phyloP scores from a whole-genome alignment of 2,888 invertebrate genomes.

The Pemphredon lugubris region DNA sequence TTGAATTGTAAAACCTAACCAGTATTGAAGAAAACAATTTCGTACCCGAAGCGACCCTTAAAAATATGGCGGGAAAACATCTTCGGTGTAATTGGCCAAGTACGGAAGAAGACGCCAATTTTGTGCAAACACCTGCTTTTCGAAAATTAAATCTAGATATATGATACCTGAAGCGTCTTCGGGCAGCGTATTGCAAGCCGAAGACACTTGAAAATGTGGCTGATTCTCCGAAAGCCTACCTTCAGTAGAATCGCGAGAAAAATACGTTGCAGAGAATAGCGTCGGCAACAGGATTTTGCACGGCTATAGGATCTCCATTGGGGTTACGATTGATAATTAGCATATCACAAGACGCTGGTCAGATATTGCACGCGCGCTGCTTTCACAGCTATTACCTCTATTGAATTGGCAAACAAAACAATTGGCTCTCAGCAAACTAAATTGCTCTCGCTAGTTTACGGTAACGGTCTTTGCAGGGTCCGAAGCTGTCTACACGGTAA shows the following conservation, averaged over 20 bases:
- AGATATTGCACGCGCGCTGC: slow-evolving; percentile 5
- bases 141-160: slow-evolving; percentile 31
- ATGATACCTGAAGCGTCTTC: background rate
- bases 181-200: background rate
- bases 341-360: slow-evolving; percentile 49
- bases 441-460: slow-evolving; percentile 2
- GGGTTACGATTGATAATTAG: slow-evolving; percentile 54
- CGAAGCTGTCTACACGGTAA: slow-evolving; percentile 16
- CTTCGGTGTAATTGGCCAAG: slow-evolving; percentile 70
- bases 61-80: slow-evolving; percentile 75
- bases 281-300: slow-evolving; percentile 51
- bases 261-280: slow-evolving; percentile 47
- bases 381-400: background rate
- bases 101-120: slow-evolving; percentile 48
- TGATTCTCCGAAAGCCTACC: slow-evolving; percentile 44
- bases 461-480: slow-evolving; percentile 3
- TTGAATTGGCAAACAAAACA: slow-evolving; percentile 7
- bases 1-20: too few relatives aligned
- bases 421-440: slow-evolving; percentile 11
- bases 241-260: slow-evolving; percentile 47
- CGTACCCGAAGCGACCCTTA: slow-evolving; percentile 66
- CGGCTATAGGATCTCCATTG: slow-evolving; percentile 53
- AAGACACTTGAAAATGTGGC: too few relatives aligned
- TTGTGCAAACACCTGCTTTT: slow-evolving; percentile 51
- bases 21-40: slow-evolving; percentile 21